Evolutionary conservation across 2,888 invertebrate genomes (phyloP).

Genomic region (Apantesis nais): DNA sequence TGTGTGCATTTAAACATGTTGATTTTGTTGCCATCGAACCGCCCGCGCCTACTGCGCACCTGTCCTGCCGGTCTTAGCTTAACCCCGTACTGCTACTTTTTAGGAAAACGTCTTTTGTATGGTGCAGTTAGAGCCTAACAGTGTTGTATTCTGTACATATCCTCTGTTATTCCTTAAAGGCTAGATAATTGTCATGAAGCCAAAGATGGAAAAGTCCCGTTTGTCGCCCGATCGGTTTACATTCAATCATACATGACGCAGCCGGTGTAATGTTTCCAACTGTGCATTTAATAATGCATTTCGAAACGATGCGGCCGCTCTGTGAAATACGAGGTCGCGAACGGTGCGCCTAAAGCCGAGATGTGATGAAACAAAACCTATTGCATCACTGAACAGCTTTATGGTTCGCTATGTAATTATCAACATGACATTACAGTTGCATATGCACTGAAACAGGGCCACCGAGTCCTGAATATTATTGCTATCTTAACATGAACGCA

Average conservation of each 20-base stretch:
- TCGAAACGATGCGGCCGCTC: slow-evolving; percentile 82
- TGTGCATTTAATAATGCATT: slow-evolving; percentile 83
- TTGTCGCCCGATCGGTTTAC: slow-evolving; percentile 57
- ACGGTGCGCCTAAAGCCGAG: slow-evolving; percentile 76
- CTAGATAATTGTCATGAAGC: slow-evolving; percentile 54
- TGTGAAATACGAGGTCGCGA: slow-evolving; percentile 81
- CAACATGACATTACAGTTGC: slow-evolving; percentile 79
- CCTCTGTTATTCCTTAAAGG: slow-evolving; percentile 21
- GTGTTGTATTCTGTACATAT: slow-evolving; percentile 13
- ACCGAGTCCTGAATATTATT: slow-evolving; percentile 51
- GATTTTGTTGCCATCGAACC: slow-evolving; percentile 58
- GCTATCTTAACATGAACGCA: slow-evolving; percentile 53
- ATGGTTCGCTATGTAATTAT: slow-evolving; percentile 79
- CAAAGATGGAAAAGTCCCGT: slow-evolving; percentile 49
- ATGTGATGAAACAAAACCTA: slow-evolving; percentile 81
- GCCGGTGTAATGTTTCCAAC: slow-evolving; percentile 70
- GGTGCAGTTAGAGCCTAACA: slow-evolving; percentile 6
- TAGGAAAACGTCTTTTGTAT: slow-evolving; percentile 25
- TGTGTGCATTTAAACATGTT: slow-evolving; percentile 67
- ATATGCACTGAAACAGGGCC: slow-evolving; percentile 52
- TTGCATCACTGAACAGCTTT: slow-evolving; percentile 79
- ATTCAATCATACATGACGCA: slow-evolving; percentile 64
- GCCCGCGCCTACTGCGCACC: slow-evolving; percentile 66
- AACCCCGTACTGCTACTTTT: slow-evolving; percentile 52
- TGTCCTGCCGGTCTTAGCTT: slow-evolving; percentile 65